Evolutionary conservation across 2,113 vertebrate genomes (phyloP), one percentile per base, ranked within the genome.

Genomic region (Apteryx owenii): DNA sequence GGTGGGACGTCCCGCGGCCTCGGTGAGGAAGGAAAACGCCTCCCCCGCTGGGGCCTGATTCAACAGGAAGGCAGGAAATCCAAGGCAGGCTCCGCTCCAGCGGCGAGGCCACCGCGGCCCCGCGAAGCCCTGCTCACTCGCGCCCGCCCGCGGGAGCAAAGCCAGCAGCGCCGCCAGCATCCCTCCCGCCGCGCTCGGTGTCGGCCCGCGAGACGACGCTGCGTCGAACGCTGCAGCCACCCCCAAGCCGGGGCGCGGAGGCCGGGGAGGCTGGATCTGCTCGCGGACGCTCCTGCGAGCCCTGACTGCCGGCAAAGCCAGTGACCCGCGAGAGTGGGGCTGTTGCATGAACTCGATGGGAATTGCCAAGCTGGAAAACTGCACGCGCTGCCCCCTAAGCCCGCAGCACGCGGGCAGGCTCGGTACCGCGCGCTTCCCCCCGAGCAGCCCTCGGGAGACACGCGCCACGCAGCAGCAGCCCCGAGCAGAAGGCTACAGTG

Each of bases 21-120:
- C 54, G 0, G 1, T 17, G 23, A 89, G 96, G 96, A 96, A 97
- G 96, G 94, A 94, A 96, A 94, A 94, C 51, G 95, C 95, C 94
- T 97, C 89, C 93, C 89, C 95, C 90, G 38, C 4, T 1, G 82
- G 91, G 95, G 93, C 89, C 40, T 76, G 97, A 94, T 96, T 95
- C 40, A 21, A 93, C 95, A 97, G 98, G 97, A 98, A 84, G 54
- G 89, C 92, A 96, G 95, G 98, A 98, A 97, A 96, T 95, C 96
- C 97, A 97, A 96, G 85, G 89, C 91, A 81, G 92, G 79, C 95
- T 95, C 93, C 85, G 44, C 90, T 97, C 96, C 96, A 94, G 70
- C 79, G 51, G 81, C 93, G 79, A 76, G 2, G 0, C 3, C 14
- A 95, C 87, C 6, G 0, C 76, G 91, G 96, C 95, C 84, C 77